Evolutionary conservation across 2,797 vertebrate species (phyloP).

Genomic region (Hypotaenidia okinawae): DNA sequence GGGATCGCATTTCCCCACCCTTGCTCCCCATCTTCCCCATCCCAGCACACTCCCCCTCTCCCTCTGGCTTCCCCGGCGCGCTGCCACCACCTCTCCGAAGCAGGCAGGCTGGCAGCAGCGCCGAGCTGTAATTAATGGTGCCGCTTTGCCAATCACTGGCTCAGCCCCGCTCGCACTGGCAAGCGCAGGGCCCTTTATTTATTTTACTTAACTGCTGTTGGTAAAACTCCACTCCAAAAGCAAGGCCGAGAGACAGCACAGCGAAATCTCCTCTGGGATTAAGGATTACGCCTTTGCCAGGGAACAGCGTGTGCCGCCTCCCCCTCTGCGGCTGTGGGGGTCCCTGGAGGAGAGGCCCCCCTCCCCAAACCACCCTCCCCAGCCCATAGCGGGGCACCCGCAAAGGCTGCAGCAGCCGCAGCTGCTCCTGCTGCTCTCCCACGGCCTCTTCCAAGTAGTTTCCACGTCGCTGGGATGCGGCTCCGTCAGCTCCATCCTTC

Average conservation of each 20-base stretch:
- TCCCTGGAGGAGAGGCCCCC: background rate
- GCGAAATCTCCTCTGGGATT: background rate
- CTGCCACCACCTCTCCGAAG: conserved; percentile 35
- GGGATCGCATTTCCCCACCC: background rate
- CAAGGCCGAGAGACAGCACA: conserved; percentile 7
- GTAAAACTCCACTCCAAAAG: conserved; percentile 61
- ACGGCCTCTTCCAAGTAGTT: background rate
- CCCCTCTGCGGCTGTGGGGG: background rate
- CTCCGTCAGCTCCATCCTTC: background rate
- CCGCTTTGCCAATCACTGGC: conserved; percentile 45
- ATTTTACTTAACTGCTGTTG: conserved; percentile 67
- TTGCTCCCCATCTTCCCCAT: accelerated
- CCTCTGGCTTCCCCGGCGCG: background rate
- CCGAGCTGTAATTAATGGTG: conserved; percentile 53
- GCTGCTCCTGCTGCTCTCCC: background rate
- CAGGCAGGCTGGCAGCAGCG: conserved; percentile 37
- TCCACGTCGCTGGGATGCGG: background rate
- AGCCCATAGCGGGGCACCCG: background rate
- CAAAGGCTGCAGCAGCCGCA: background rate
- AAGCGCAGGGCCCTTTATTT: conserved; percentile 55
- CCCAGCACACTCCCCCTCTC: background rate
- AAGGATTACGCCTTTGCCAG: background rate
- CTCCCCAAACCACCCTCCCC: no score
- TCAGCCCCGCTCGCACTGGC: conserved; percentile 38
- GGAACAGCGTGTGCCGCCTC: background rate